Evolutionary conservation across 2,113 vertebrate genomes (phyloP), one percentile per base, ranked within the genome.

Genomic region (Campylomormyrus tamandua): DNA sequence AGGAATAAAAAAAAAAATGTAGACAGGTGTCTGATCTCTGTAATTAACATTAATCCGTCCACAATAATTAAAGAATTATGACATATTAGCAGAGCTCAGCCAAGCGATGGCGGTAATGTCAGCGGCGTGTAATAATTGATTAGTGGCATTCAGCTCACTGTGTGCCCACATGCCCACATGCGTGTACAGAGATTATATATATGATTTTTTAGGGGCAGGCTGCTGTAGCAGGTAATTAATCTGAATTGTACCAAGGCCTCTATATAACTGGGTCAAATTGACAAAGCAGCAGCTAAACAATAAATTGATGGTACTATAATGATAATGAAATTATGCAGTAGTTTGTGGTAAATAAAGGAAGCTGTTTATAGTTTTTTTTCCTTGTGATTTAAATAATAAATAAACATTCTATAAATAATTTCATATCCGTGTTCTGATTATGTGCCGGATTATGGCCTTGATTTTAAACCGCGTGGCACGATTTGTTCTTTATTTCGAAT

Each of bases 61-160:
- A 80, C 74, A 80, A 80, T 80, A 80, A 80, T 80, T 80, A 80
- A 80, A 80, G 74, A 80, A 80, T 80, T 80, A 80, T 42, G 74
- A 80, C 74, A 80, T 80, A 42, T 80, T 80, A 42, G 74, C 5
- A 42, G 74, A 35, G 74, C 74, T 80, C 35, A 42, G 74, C 35
- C 31, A 42, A 80, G 74, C 74, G 15, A 42, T 39, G 31, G 35
- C 35, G 1, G 74, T 80, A 80, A 80, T 80, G 74, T 80, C 74
- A 80, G 74, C 35, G 35, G 35, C 35, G 74, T 80, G 74, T 80
- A 80, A 80, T 80, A 80, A 80, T 80, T 80, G 74, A 42, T 80
- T 80, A 42, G 31, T 19, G 13, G 17, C 35, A 17, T 39, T 42
- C 31, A 42, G 31, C 74, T 19, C 17, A 6, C 35, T 15, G 5